phyloP scores from a whole-genome alignment of 1,140 invertebrate genomes.

The Euura saliciscinereae region DNA sequence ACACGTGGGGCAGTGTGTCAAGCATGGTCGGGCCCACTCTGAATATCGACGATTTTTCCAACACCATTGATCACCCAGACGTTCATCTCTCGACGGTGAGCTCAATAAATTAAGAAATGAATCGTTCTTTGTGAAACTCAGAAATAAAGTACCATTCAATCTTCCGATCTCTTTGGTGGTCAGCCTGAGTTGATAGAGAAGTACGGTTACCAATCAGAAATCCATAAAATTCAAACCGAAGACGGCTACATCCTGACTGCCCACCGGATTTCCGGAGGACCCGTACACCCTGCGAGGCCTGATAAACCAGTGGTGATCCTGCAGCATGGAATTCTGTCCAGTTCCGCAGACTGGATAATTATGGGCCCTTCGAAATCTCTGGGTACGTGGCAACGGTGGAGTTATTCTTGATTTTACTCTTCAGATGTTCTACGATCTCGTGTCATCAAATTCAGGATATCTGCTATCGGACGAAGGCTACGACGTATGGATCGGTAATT shows the following conservation, averaged over 20 bases:
- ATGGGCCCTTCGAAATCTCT: slow-evolving; percentile 66
- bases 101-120: slow-evolving; percentile 26
- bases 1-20: slow-evolving; percentile 37
- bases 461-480: slow-evolving; percentile 67
- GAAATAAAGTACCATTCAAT: not conserved
- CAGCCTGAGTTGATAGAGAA: slow-evolving; percentile 64
- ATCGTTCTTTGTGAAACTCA: too few relatives aligned
- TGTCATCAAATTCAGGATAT: slow-evolving; percentile 31
- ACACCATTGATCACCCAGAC: slow-evolving; percentile 48
- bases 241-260: slow-evolving; percentile 68
- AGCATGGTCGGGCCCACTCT: slow-evolving; percentile 42
- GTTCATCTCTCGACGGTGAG: slow-evolving; percentile 43
- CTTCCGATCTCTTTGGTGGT: slow-evolving; percentile 21
- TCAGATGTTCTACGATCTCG: too few relatives aligned
- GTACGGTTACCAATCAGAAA: slow-evolving; percentile 65
- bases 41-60: slow-evolving; percentile 42
- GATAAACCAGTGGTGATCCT: slow-evolving; percentile 62
- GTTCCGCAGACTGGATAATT: slow-evolving; percentile 78
- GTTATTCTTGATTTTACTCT: not conserved
- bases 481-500: slow-evolving; percentile 78
- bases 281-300: slow-evolving; percentile 31
- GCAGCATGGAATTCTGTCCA: slow-evolving; percentile 79
- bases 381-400: slow-evolving; percentile 38
- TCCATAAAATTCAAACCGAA: slow-evolving; percentile 57
- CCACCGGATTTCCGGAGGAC: slow-evolving; percentile 62